These are phyloP conservation scores for Acleris laterana DNA, from an alignment of 2,888 invertebrate species.

Conservation along the genomic window DNA sequence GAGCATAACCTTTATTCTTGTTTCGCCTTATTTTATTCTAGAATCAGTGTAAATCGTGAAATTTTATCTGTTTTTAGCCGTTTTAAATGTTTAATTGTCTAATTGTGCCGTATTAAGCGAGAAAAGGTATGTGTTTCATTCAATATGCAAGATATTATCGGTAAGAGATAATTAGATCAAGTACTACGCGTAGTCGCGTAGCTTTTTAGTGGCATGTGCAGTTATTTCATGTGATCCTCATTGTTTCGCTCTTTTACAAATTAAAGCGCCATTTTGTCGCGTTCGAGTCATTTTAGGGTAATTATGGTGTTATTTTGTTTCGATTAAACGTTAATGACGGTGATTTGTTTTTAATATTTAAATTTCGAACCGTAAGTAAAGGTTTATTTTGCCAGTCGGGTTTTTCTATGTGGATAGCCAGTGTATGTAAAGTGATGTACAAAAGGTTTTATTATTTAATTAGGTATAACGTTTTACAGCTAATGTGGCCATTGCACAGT, in stretches of 20 bases:
- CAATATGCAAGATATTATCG: conserved; percentile 60
- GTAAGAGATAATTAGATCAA: conserved; percentile 67
- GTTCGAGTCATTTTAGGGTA: conserved; percentile 36
- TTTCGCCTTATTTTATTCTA: conserved; percentile 68
- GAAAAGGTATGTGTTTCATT: conserved; percentile 70
- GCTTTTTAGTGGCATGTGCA: conserved; percentile 73
- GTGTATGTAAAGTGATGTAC: not conserved
- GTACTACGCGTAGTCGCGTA: conserved; percentile 60
- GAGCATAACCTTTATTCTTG: conserved; percentile 74
- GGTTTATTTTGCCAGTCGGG: conserved; percentile 39
- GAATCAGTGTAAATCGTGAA: conserved; percentile 56
- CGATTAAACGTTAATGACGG: conserved; percentile 3
- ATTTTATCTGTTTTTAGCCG: conserved; percentile 45
- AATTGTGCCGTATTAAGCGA: conserved; percentile 46
- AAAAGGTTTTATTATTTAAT: not conserved
- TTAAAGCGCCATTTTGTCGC: conserved; percentile 72
- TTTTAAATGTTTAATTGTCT: conserved; percentile 47
- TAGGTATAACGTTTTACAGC: not conserved
- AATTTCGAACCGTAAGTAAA: conserved; percentile 43
- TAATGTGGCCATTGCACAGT: not conserved
- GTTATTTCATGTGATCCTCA: conserved; percentile 75
- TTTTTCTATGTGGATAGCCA: not conserved
- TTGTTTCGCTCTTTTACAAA: conserved; percentile 69
- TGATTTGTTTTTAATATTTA: conserved; percentile 37
- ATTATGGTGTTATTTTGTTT: conserved; percentile 31